Evolutionary conservation across 2,113 vertebrate species (phyloP).

Genomic region (Pogonocichla stellata): DNA sequence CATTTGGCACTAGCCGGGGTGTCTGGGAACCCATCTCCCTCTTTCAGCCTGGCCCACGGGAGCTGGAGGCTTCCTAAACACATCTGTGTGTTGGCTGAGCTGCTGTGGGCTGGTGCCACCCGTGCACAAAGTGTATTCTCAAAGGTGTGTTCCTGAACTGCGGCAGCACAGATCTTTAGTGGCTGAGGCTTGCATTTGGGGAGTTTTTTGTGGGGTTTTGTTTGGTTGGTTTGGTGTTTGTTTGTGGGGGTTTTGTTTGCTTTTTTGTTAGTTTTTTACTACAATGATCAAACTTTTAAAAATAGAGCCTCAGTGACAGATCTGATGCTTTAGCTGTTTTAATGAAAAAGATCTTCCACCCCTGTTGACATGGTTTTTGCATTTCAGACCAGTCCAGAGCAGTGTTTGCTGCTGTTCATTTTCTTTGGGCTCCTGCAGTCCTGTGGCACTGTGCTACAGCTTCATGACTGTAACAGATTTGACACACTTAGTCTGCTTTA

Average conservation of each 20-base stretch:
- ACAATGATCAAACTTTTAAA: background rate
- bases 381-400: background rate
- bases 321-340: background rate
- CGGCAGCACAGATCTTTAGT: background rate
- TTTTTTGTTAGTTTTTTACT: background rate
- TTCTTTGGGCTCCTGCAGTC: background rate
- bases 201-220: background rate
- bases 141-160: background rate
- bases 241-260: background rate
- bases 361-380: background rate
- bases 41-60: accelerated
- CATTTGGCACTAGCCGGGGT: background rate
- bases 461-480: background rate
- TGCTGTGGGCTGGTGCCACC: background rate
- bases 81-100: background rate
- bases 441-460: background rate
- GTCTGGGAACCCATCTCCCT: background rate
- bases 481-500: background rate
- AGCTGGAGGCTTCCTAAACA: background rate
- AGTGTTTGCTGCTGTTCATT: background rate
- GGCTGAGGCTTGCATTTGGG: background rate
- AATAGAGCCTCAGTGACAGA: background rate
- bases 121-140: background rate
- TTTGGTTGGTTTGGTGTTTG: background rate
- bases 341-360: background rate